Base-by-base conservation (phyloP, 2,797 vertebrate genomes). In the Pyrrhura leucotis region DNA sequence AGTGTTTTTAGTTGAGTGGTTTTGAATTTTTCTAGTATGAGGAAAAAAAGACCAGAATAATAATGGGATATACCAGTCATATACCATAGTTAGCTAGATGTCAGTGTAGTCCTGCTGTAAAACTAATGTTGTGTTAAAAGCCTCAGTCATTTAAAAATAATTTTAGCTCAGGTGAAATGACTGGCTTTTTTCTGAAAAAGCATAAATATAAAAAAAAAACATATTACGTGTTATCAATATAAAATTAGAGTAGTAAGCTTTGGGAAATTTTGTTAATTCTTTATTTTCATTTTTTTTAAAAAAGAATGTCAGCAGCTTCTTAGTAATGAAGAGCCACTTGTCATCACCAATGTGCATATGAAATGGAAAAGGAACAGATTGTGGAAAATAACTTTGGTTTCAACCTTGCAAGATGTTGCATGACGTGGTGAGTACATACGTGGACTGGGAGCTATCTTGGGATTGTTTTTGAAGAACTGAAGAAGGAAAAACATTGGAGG, bases 301-400 rank as follows among this genome's bases (percentile, higher is more conserved):
- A 2, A 78, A 40, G 80, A 72, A 79, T 40, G 48, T 68, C 66
- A 67, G 7, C 40, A 37, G 19, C 14, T 85, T 79, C 88, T 79
- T 90, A 65, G 63, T 90, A 85, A 65, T 71, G 89, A 89, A 93
- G 75, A 84, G 31, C n/a, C 16, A 4, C 59, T 65, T 66, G 22
- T 59, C 89, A 51, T 61, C 56, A 37, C 63, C 76, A 62, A 11
- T 50, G 59, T 71, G 26, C 31, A 72, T 15, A 2, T 88, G 91
- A 87, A 91, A 95, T 95, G 96, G 94, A 91, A 92, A 78, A 71
- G 66, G 50, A 78, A 45, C 68, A 40, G 29, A 79, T 75, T 90
- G 65, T 56, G n/a, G 83, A 81, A 91, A 94, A 72, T 22, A 47
- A 7, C 65, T 92, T 92, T 45, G 63, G 12, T 84, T 96, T 87